phyloP scores from a whole-genome alignment of 1,140 invertebrate genomes.

The Muscidifurax raptorellus region DNA sequence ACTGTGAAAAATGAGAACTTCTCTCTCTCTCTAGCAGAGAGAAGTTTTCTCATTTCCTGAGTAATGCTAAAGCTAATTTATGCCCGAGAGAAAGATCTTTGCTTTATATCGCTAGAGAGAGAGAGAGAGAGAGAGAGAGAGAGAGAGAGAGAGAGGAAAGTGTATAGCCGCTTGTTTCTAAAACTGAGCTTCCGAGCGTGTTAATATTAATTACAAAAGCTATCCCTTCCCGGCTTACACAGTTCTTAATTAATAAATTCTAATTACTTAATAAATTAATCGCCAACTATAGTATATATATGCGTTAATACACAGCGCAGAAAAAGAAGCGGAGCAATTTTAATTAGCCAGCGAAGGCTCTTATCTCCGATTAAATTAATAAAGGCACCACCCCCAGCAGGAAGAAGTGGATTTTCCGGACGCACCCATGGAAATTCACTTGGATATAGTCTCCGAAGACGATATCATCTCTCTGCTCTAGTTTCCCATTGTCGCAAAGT shows the following conservation, averaged over 20 bases:
- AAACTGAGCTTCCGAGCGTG: not conserved
- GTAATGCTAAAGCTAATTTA: constrained; percentile 17
- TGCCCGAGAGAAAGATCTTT: not conserved
- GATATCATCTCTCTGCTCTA: constrained; percentile 4
- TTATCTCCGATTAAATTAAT: constrained; percentile 2
- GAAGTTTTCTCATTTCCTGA: constrained; percentile 37
- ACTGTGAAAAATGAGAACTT: not conserved
- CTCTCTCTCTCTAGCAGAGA: constrained; percentile 30
- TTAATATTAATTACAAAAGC: too few relatives aligned
- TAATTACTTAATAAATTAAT: not conserved
- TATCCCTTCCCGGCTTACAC: not conserved
- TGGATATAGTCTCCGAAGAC: not conserved
- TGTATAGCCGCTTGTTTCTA: not conserved
- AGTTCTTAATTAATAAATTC: not conserved
- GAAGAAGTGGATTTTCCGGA: not conserved
- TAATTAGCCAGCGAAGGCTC: not conserved
- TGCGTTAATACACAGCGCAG: not conserved
- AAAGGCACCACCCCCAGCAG: not conserved
- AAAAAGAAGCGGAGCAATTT: not conserved
- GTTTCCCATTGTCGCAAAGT: constrained; percentile 33
- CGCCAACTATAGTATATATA: too few relatives aligned
- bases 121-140: too few relatives aligned
- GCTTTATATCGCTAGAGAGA: not conserved
- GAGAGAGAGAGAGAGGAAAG: not conserved
- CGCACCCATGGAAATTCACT: not conserved